Conservation (phyloP, 2,888 invertebrate species). For the Ophioninae sp. region DNA sequence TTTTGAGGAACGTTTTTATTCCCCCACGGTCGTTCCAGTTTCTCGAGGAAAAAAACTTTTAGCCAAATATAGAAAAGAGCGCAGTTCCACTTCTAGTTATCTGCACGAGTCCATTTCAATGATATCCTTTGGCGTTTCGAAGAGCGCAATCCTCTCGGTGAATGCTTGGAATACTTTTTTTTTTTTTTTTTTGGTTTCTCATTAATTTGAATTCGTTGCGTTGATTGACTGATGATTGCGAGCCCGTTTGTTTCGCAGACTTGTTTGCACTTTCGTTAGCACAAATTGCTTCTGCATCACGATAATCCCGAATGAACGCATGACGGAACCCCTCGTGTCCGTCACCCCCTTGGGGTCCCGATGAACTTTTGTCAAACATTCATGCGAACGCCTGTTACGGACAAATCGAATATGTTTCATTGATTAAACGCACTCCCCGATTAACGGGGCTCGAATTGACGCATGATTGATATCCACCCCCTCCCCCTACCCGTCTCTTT, state of each 20-base stretch:
- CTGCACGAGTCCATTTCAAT: background rate
- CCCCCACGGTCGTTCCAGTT: too few relatives aligned
- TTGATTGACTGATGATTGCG: conserved; percentile 50
- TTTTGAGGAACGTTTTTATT: too few relatives aligned
- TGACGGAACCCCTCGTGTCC: conserved; percentile 32
- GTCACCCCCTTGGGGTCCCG: conserved; percentile 12
- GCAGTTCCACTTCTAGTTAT: background rate
- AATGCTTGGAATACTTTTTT: background rate
- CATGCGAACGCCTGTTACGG: conserved; percentile 7
- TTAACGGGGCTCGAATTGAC: conserved; percentile 31
- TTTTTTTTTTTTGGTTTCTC: background rate
- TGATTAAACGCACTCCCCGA: conserved; percentile 1
- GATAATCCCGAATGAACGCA: conserved; percentile 45
- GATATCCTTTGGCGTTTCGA: background rate
- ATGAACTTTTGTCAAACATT: conserved; percentile 39
- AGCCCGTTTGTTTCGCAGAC: conserved; percentile 36
- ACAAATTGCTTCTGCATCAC: conserved; percentile 20
- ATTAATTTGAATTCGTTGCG: conserved; percentile 20
- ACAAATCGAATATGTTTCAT: conserved; percentile 22
- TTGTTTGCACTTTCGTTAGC: conserved; percentile 52
- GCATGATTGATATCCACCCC: conserved; percentile 29
- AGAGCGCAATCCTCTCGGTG: background rate
- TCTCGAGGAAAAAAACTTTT: background rate
- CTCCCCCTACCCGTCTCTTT: background rate
- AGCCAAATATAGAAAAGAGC: background rate